These are phyloP conservation scores for Octodon degus DNA, from an alignment of 2,113 vertebrate species.

Conservation along the genomic window DNA sequence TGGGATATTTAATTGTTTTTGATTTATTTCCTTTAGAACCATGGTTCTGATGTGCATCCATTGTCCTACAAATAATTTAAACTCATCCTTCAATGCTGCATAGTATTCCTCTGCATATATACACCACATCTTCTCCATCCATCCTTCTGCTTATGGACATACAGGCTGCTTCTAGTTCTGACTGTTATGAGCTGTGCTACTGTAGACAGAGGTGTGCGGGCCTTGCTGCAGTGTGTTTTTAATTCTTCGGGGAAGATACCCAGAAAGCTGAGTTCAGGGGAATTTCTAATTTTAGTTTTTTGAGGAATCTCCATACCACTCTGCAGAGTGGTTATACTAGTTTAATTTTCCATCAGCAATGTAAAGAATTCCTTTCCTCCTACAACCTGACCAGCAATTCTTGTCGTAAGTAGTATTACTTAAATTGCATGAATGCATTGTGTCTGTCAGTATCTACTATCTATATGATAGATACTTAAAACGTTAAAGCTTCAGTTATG, in stretches of 20 bases:
- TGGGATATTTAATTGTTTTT: not conserved
- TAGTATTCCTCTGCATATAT: not conserved
- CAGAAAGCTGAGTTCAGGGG: not conserved
- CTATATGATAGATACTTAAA: not conserved
- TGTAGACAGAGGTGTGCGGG: not conserved
- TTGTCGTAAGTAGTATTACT: not conserved
- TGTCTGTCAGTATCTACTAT: not conserved
- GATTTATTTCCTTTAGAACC: not conserved
- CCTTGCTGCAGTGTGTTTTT: not conserved
- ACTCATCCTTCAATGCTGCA: not conserved
- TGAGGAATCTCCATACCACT: not conserved
- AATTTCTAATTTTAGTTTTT: not conserved
- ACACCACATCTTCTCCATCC: not conserved
- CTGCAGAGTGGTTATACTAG: not conserved
- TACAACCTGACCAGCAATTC: not conserved
- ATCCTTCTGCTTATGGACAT: not conserved
- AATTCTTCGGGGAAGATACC: not conserved
- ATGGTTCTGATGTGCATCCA: not conserved
- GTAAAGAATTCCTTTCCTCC: not conserved
- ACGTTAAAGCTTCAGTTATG: conserved; percentile 29
- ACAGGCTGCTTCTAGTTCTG: not conserved
- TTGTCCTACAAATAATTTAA: not conserved
- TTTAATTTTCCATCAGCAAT: not conserved
- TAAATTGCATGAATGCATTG: not conserved
- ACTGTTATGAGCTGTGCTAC: not conserved